phyloP scores from a whole-genome alignment of 2,888 invertebrate species.

The Xestia xanthographa region DNA sequence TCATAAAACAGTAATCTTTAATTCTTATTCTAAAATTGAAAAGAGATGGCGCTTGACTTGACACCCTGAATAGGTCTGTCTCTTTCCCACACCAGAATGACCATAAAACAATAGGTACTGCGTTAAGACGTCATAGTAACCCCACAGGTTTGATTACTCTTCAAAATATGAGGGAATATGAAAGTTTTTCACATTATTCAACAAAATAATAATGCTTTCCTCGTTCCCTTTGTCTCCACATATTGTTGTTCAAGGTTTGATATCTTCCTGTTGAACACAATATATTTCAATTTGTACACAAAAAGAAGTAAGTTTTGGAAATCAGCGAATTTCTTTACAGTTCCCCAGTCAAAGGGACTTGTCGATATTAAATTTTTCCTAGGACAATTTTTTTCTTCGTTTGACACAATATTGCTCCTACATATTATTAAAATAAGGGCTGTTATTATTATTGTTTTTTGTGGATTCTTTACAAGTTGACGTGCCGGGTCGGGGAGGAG shows the following conservation, averaged over 20 bases:
- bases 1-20: background rate
- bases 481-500: background rate
- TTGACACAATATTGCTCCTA: conserved; percentile 38
- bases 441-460: conserved; percentile 24
- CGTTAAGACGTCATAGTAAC: background rate
- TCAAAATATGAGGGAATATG: background rate
- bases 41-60: background rate
- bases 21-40: background rate
- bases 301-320: conserved; percentile 67
- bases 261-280: conserved; percentile 57
- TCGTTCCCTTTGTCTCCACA: conserved; percentile 41
- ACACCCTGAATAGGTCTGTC: background rate
- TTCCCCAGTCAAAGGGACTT: conserved; percentile 67
- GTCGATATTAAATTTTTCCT: conserved; percentile 71
- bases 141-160: background rate
- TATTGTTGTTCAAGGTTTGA: conserved; percentile 42
- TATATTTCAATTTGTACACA: conserved; percentile 72
- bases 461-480: conserved; percentile 17
- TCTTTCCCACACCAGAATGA: background rate
- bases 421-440: conserved; percentile 25
- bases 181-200: conserved; percentile 8
- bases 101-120: background rate
- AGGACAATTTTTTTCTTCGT: conserved; percentile 22
- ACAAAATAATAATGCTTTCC: background rate
- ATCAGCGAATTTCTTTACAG: conserved; percentile 67